Evolutionary conservation across 2,113 vertebrate species (phyloP).

Genomic region (Daubentonia madagascariensis): DNA sequence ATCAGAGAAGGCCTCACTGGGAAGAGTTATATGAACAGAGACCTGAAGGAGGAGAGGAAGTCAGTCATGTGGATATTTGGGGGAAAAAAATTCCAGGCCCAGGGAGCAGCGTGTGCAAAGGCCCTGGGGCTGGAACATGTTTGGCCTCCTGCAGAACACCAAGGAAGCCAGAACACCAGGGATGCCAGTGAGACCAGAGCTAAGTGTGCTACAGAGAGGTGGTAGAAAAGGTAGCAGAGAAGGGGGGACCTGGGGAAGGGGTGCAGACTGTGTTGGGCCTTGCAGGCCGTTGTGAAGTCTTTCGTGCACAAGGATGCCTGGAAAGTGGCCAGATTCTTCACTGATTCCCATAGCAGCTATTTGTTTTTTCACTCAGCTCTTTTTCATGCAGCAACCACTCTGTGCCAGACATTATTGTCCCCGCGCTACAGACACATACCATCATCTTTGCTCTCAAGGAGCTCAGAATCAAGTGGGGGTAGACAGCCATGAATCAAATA

Average conservation of each 20-base stretch:
- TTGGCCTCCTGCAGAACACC: neutral
- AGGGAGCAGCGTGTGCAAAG: neutral
- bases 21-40: neutral
- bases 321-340: neutral
- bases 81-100: neutral
- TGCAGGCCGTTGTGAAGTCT: neutral
- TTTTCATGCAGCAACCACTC: neutral
- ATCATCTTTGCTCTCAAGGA: neutral
- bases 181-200: neutral
- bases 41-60: neutral
- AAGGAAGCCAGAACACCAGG: neutral
- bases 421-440: neutral
- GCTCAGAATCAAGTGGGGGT: neutral
- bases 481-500: neutral
- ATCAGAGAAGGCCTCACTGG: neutral
- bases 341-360: neutral
- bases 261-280: fast-evolving
- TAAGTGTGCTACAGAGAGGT: neutral
- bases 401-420: too few relatives aligned
- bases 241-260: neutral
- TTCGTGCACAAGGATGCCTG: neutral
- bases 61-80: neutral
- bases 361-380: neutral
- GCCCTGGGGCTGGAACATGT: neutral
- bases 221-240: too few relatives aligned